Conservation (phyloP, 1,140 invertebrate genomes). For the Leptinotarsa undecemlineata region DNA sequence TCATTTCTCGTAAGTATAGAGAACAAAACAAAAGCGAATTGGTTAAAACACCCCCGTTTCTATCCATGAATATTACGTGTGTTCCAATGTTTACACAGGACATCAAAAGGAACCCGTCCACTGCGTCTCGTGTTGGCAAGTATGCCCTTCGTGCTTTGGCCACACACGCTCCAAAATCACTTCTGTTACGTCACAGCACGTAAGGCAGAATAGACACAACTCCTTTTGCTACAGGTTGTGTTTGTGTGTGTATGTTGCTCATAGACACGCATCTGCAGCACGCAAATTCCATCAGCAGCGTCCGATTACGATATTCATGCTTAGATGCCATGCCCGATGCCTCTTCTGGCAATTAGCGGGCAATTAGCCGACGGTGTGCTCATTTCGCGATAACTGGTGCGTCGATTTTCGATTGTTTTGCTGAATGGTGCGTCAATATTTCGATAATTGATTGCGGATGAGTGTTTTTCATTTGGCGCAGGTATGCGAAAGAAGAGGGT, state of each 20-base stretch:
- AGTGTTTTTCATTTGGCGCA: too few relatives aligned
- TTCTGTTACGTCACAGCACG: not conserved
- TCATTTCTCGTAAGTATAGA: too few relatives aligned
- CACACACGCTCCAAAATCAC: not conserved
- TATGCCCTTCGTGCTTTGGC: not conserved
- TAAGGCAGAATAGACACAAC: not conserved
- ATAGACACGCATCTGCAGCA: not conserved
- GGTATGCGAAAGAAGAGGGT: too few relatives aligned
- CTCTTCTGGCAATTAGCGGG: slow-evolving; percentile 1
- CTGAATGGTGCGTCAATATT: slow-evolving; percentile 13
- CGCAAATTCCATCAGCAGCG: slow-evolving; percentile 12
- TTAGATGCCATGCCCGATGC: not conserved
- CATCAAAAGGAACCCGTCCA: too few relatives aligned
- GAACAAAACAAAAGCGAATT: too few relatives aligned
- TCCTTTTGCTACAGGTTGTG: too few relatives aligned
- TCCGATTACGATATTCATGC: slow-evolving; percentile 9
- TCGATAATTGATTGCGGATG: not conserved
- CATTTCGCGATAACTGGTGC: slow-evolving; percentile 25
- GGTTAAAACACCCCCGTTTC: too few relatives aligned
- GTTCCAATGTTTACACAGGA: too few relatives aligned
- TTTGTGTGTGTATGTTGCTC: not conserved
- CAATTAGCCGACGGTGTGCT: slow-evolving; percentile 23
- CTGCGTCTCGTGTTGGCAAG: not conserved
- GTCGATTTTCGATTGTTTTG: slow-evolving; percentile 15
- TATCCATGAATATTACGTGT: too few relatives aligned